Evolutionary conservation across 1,140 invertebrate species (phyloP).

Genomic region (Ceratosolen solmsi): DNA sequence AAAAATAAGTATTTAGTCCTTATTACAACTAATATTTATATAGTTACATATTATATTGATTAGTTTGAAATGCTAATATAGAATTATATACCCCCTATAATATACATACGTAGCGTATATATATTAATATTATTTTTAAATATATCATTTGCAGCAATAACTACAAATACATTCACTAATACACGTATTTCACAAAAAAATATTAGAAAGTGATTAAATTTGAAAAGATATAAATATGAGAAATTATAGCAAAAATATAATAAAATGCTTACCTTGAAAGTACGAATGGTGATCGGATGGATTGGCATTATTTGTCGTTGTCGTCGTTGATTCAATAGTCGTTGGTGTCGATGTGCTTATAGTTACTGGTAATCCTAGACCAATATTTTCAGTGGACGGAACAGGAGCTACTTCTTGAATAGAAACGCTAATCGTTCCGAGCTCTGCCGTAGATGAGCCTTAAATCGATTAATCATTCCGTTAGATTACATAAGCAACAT

Average conservation of each 20-base stretch:
- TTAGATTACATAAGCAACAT: too few relatives aligned
- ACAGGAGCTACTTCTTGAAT: conserved; percentile 66
- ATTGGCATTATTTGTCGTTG: conserved; percentile 66
- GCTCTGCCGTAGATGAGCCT: conserved; percentile 68
- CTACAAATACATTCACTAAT: too few relatives aligned
- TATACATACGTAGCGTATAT: too few relatives aligned
- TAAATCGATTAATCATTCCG: background rate
- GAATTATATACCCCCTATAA: too few relatives aligned
- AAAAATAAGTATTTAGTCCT: too few relatives aligned
- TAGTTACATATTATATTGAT: too few relatives aligned
- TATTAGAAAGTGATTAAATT: too few relatives aligned
- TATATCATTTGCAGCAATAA: too few relatives aligned
- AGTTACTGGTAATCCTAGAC: conserved; percentile 64
- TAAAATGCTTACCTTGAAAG: conserved; percentile 65
- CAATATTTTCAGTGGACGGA: conserved; percentile 66
- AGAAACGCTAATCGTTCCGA: conserved; percentile 69
- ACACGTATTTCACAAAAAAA: too few relatives aligned
- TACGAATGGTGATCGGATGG: conserved; percentile 68
- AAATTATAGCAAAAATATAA: background rate
- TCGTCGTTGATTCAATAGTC: conserved; percentile 64
- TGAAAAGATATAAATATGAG: background rate
- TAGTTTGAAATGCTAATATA: too few relatives aligned
- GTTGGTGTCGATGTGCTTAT: conserved; percentile 57
- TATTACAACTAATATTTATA: too few relatives aligned
- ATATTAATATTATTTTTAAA: too few relatives aligned